Evolutionary conservation across 2,888 invertebrate genomes (phyloP), one percentile per base, ranked within the genome.

Genomic region (Stenotaenia linearis): DNA sequence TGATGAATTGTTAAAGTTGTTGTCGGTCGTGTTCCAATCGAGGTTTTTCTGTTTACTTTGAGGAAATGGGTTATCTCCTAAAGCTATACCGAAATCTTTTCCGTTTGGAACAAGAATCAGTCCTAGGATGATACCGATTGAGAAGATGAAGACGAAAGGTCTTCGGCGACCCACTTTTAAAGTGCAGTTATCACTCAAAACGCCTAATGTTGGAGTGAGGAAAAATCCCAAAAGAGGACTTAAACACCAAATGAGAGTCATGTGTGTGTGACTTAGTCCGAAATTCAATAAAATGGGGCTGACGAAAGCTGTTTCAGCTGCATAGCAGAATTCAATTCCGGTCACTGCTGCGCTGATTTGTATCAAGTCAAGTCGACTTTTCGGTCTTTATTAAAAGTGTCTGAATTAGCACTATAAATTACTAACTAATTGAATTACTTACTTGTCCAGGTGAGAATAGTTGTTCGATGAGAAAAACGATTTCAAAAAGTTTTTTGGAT

Each of bases 271-370:
- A 80, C 94, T 92, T 0, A 97, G 94, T 5, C 97, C 87, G 82
- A 97, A 94, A 88, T 96, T 94, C 3, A 97, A 90, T 15, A 98
- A 88, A 0, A 96, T 96, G 0, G 98, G 97, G 0, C 96, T 97
- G 0, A 97, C 97, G 87, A 97, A 97, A 0, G 97, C 97, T 0
- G 97, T 98, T 88, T 98, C 97, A 0, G 97, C 97, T 0, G 98
- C 96, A 85, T 98, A 98, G 0, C 97, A 96, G 87, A 98, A 96
- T 86, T 98, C 97, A 80, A 98, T 97, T 0, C 98, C 97, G 93
- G 96, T 97, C 0, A 98, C 97, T 0, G 96, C 96, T 0, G 96
- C 93, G 23, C 96, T 97, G 82, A 97, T 91, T 10, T 95, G 89
- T 82, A 96, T 90, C 83, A 97, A 87, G 86, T 97, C 96, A 77